Evolutionary conservation across 1,140 invertebrate genomes (phyloP), one percentile per base, ranked within the genome.

Genomic region (Aphaenogaster rudis): DNA sequence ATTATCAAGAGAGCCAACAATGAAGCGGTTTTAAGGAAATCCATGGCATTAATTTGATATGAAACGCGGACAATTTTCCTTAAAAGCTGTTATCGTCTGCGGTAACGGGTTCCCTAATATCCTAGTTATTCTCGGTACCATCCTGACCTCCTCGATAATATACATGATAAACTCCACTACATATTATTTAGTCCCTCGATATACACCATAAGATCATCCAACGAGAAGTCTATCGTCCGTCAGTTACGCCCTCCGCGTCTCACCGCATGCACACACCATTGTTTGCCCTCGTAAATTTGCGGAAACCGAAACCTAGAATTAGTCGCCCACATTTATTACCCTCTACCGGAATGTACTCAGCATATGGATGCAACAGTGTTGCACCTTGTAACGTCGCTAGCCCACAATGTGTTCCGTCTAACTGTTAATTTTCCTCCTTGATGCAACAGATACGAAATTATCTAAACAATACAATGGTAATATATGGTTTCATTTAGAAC

Each of bases 291-390:
- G 85, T 92, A 92, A 93, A 93, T 93, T 91, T 91, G 88, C 91
- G 92, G 93, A 93, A 93, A 93, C 81, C 86, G 88, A 93, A 91
- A 88, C 91, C 92, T 92, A 82, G 87, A 91, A 93, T 93, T 93
- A 93, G 85, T 88, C 90, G 88, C 91, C 91, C 89, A 93, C 92
- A 91, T 89, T 93, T 88, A 92, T 92, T 93, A 92, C 50, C 61
- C 74, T 82, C 88, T 74, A 50, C 86, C 67, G 88, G 86, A 89
- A 88, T 88, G 67, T 69, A 52, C 28, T 48, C 28, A 33, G 36
- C 21, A 39, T 52, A 81, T 57, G 77, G 52, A 67, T 86, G 57
- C 13, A 9, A 64, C 36, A 8, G 21, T 66, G 48, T 54, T 67
- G 80, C 48, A 76, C 50, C 61, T 50, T 76, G n/a, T 52, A 13